Conservation (phyloP, 1,140 invertebrate genomes). For the Pseudomyrmex pallidus region DNA sequence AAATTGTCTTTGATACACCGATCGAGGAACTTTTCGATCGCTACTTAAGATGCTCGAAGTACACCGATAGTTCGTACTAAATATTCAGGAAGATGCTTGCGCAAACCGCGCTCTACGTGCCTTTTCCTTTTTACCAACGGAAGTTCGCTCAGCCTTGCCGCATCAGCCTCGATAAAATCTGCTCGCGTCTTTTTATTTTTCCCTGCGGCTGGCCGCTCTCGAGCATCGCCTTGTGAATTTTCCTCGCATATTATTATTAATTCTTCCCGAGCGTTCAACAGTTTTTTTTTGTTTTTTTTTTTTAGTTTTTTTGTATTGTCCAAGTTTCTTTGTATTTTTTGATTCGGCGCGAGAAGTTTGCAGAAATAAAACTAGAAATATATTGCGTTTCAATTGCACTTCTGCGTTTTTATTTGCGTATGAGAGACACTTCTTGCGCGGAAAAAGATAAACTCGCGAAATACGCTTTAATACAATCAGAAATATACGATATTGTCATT, state of each 20-base stretch:
- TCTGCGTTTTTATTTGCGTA: too few relatives aligned
- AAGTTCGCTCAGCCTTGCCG: constrained; percentile 32
- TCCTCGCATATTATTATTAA: constrained; percentile 49
- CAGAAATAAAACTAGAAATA: background rate
- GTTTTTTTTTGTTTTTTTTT: too few relatives aligned
- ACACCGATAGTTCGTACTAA: constrained; percentile 45
- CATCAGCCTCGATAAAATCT: constrained; percentile 33
- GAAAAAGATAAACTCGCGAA: background rate
- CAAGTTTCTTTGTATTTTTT: background rate
- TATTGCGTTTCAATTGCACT: too few relatives aligned
- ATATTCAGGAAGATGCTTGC: constrained; percentile 41
- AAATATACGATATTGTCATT: background rate
- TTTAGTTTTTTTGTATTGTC: background rate
- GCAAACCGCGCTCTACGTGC: constrained; percentile 7
- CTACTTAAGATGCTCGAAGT: constrained; percentile 44
- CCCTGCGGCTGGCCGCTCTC: background rate
- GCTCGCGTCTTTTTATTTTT: constrained; percentile 29
- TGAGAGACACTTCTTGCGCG: background rate
- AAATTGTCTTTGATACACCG: constrained; percentile 3
- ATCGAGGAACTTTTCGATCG: constrained; percentile 45
- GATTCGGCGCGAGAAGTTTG: background rate
- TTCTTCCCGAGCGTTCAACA: background rate
- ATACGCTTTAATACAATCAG: background rate
- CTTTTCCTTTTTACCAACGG: constrained; percentile 12
- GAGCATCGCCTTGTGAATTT: background rate